Conservation (phyloP, 2,888 invertebrate genomes). For the Hyposoter dolosus region DNA sequence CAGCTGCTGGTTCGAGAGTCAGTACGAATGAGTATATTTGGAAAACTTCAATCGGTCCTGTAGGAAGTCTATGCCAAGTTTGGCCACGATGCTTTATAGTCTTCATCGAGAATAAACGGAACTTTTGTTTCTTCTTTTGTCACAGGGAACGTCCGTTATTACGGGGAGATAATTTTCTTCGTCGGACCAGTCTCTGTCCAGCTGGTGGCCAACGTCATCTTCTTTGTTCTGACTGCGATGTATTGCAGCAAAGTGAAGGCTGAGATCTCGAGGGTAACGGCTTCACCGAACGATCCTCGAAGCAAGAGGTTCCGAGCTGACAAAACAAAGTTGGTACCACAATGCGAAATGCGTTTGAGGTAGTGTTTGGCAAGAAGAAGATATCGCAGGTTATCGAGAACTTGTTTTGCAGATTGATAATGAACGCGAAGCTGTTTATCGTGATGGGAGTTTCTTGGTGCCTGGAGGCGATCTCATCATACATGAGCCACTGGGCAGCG, state of each 20-base stretch:
- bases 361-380: neutral
- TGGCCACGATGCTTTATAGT: neutral
- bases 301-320: conserved; percentile 89
- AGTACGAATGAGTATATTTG: conserved; percentile 76
- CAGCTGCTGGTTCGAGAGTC: conserved; percentile 89
- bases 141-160: conserved; percentile 68
- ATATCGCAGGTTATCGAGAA: neutral
- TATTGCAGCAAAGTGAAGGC: conserved; percentile 91
- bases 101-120: neutral
- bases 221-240: conserved; percentile 89
- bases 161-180: conserved; percentile 87
- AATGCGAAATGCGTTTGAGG: too few relatives aligned
- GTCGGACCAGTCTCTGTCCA: conserved; percentile 88
- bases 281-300: conserved; percentile 87
- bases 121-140: conserved; percentile 39
- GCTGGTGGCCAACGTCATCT: conserved; percentile 88
- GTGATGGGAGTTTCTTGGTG: conserved; percentile 93
- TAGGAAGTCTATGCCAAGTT: neutral
- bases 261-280: conserved; percentile 90
- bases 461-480: conserved; percentile 88
- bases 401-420: conserved; percentile 86
- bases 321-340: conserved; percentile 88
- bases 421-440: conserved; percentile 91
- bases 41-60: neutral
- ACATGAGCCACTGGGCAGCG: conserved; percentile 85